phyloP scores from a whole-genome alignment of 2,888 invertebrate species.

The Drosophila mercatorum region DNA sequence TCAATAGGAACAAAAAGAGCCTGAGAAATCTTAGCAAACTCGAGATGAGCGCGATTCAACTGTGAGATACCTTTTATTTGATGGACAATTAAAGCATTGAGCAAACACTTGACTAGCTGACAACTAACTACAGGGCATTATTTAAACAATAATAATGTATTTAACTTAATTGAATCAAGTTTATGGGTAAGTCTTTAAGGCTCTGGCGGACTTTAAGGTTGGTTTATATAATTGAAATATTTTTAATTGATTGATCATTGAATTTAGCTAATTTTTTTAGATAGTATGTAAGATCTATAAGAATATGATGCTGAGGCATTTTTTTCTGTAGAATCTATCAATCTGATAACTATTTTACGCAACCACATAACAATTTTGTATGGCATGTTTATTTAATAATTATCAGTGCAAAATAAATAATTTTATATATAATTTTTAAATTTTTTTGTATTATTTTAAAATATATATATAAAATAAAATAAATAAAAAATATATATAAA shows the following conservation, averaged over 20 bases:
- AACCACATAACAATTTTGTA: too few species aligned
- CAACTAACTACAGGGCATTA: not conserved
- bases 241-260: not conserved
- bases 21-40: not conserved
- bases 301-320: not conserved
- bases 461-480: too few species aligned
- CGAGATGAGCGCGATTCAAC: slow-evolving; percentile 4
- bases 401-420: too few species aligned
- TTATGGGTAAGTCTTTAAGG: too few species aligned
- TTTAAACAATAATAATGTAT: not conserved
- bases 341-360: not conserved
- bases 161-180: not conserved
- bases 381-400: too few species aligned
- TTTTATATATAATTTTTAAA: too few species aligned
- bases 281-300: not conserved
- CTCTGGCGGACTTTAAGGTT: not conserved
- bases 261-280: not conserved
- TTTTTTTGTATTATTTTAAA: too few species aligned
- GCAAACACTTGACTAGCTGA: not conserved
- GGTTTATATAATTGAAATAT: not conserved
- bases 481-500: too few species aligned
- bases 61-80: slow-evolving; percentile 17
- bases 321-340: not conserved
- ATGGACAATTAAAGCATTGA: not conserved
- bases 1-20: slow-evolving; percentile 14